These are phyloP conservation scores for Onychostruthus taczanowskii DNA, from an alignment of 2,113 vertebrate genomes.

Conservation along the genomic window DNA sequence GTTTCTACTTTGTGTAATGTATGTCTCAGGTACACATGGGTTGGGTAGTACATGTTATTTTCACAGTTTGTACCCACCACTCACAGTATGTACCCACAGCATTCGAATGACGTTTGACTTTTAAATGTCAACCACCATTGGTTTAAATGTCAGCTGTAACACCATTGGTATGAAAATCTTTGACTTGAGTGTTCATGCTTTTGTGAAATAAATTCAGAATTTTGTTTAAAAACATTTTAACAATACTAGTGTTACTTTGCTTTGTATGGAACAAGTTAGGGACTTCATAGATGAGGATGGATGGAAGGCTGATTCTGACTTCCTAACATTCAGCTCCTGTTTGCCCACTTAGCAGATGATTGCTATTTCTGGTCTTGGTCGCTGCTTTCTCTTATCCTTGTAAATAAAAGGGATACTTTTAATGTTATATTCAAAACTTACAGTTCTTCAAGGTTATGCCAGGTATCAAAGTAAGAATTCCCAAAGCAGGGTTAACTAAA, in stretches of 20 bases:
- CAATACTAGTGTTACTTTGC: not conserved
- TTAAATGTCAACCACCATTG: not conserved
- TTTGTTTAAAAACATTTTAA: not conserved
- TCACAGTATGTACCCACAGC: not conserved
- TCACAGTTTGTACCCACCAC: not conserved
- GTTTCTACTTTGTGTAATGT: not conserved
- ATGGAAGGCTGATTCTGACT: not conserved
- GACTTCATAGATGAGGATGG: not conserved
- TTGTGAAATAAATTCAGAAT: not conserved
- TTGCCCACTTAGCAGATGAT: not conserved
- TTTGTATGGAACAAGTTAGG: not conserved
- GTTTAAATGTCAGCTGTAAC: not conserved
- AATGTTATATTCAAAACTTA: not conserved
- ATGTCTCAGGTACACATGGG: not conserved
- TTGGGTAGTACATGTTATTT: not conserved
- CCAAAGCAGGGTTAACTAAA: not conserved
- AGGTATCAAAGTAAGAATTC: not conserved
- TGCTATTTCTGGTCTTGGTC: not conserved
- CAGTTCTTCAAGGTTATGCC: not conserved
- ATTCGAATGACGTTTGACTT: not conserved
- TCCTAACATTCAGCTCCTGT: not conserved
- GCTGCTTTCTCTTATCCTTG: not conserved
- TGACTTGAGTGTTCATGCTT: not conserved
- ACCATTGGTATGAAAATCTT: not conserved
- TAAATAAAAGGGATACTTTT: not conserved